Percentiles rank a stretch among this genome's conserved stretches.
Evolutionary conservation across 2,888 invertebrate species (phyloP).

Genomic region (Leptopterna dolabrata): DNA sequence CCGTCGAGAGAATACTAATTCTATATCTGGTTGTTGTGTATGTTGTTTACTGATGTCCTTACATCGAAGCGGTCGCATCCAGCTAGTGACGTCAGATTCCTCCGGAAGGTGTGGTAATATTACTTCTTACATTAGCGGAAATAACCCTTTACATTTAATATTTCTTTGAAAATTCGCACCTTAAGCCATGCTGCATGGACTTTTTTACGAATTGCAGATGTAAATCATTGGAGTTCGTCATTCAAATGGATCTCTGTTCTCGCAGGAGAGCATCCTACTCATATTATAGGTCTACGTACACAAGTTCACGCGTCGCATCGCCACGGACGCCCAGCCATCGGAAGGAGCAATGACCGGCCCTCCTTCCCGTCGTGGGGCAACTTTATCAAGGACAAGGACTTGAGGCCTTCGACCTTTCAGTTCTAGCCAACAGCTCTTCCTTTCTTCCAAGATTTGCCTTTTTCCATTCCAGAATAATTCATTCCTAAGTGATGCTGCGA

Average conservation of each 20-base stretch:
- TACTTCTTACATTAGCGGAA: too few relatives aligned
- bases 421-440: neutral
- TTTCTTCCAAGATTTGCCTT: neutral
- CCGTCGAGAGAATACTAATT: too few relatives aligned
- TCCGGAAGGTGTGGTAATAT: too few relatives aligned
- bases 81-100: too few relatives aligned
- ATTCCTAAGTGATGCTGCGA: neutral
- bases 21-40: too few relatives aligned
- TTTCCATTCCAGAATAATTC: neutral
- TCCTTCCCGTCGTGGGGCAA: conserved; percentile 28
- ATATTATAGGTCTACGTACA: too few relatives aligned
- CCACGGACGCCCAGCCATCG: neutral
- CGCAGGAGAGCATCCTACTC: neutral
- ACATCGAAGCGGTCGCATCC: too few relatives aligned
- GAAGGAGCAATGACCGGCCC: conserved; percentile 10
- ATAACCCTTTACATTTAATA: too few relatives aligned
- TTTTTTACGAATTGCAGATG: too few relatives aligned
- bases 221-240: neutral
- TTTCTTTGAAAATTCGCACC: too few relatives aligned
- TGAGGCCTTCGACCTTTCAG: conserved; percentile 44
- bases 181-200: too few relatives aligned
- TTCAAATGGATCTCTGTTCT: neutral
- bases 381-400: conserved; percentile 49
- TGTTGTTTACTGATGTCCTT: too few relatives aligned
- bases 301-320: neutral